Conservation (phyloP, 2,888 invertebrate species). For the Tribolium freemani region DNA sequence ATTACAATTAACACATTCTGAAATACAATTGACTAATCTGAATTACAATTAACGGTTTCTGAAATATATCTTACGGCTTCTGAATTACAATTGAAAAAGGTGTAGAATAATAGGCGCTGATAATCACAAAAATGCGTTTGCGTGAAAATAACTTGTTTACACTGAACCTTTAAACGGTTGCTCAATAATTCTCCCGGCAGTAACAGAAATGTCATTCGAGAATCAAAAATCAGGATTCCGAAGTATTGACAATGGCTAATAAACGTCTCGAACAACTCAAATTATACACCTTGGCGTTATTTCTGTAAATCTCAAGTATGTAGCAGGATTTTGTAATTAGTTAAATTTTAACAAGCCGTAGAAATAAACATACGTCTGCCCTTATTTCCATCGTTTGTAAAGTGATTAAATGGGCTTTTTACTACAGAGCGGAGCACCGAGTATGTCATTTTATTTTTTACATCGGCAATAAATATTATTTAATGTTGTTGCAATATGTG, state of each 20-base stretch:
- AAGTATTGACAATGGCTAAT: slow-evolving; percentile 13
- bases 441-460: slow-evolving; percentile 62
- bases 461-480: slow-evolving; percentile 63
- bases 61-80: no score
- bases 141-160: not conserved
- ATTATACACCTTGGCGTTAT: not conserved
- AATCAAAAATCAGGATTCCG: slow-evolving; percentile 11
- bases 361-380: not conserved
- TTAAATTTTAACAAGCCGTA: no score
- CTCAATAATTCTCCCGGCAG: not conserved
- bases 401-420: slow-evolving; percentile 41
- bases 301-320: not conserved
- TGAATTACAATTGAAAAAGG: no score
- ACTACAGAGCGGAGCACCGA: slow-evolving; percentile 29
- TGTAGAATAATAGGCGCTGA: no score
- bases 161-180: not conserved
- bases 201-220: not conserved
- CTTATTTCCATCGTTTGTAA: slow-evolving; percentile 18
- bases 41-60: no score
- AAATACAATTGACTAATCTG: no score
- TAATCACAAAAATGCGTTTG: not conserved
- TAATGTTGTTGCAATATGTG: slow-evolving; percentile 63
- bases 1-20: no score
- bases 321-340: not conserved
- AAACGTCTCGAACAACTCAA: not conserved